Evolutionary conservation across 2,797 vertebrate species (phyloP).

Genomic region (Scolopax rusticola): DNA sequence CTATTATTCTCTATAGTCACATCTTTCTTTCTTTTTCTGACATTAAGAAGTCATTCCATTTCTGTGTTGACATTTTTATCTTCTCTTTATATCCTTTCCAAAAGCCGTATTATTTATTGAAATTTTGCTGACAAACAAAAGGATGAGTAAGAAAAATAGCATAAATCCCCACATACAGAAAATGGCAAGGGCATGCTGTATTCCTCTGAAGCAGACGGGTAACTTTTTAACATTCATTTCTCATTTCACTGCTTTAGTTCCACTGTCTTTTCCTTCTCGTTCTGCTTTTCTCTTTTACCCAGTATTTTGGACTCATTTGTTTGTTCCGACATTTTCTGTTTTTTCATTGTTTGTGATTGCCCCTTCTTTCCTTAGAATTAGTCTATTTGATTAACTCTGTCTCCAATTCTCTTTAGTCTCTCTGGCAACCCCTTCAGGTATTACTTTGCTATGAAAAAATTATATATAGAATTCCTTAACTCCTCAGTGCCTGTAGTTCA

Average conservation of each 20-base stretch:
- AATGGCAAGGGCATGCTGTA: not conserved
- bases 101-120: not conserved
- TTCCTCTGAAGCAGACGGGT: not conserved
- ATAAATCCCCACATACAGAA: not conserved
- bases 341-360: not conserved
- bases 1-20: not conserved
- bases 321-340: not conserved
- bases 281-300: not conserved
- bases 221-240: not conserved
- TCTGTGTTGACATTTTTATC: conserved; percentile 30
- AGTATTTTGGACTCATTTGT: not conserved
- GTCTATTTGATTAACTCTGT: not conserved
- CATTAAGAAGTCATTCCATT: conserved; percentile 31
- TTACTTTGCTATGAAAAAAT: not conserved
- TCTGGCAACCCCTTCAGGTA: not conserved
- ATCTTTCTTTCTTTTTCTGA: conserved; percentile 28
- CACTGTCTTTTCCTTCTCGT: not conserved
- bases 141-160: not conserved
- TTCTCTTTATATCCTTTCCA: conserved; percentile 2
- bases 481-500: not conserved
- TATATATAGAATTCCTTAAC: not conserved
- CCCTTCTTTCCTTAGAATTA: not conserved
- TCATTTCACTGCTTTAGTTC: not conserved
- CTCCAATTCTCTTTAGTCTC: not conserved
- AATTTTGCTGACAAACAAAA: conserved; percentile 31